Percentiles rank a stretch among this genome's conserved stretches.
Conservation (phyloP, 2,888 invertebrate species). For the Ornithoptera alexandrae region DNA sequence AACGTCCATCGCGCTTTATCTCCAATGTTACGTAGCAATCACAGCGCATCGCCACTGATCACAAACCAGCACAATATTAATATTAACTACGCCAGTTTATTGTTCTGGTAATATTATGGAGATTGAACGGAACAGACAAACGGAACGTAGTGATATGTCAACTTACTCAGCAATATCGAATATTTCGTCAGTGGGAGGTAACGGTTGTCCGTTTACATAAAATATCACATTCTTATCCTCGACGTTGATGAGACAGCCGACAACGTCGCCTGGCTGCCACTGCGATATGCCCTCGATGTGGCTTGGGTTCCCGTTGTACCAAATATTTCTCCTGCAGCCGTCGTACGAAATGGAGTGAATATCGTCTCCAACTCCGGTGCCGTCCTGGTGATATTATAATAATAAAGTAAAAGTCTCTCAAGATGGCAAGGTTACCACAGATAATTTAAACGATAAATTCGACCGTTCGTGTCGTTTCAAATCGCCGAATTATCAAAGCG, state of each 20-base stretch:
- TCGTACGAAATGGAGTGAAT: constrained; percentile 94
- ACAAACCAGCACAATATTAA: neutral
- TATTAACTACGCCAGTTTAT: neutral
- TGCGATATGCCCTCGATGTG: constrained; percentile 78
- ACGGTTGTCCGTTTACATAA: constrained; percentile 87
- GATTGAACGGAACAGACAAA: neutral
- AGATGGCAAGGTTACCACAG: neutral
- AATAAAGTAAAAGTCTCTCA: neutral
- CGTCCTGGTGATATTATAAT: constrained; percentile 82
- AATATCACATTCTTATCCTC: constrained; percentile 86
- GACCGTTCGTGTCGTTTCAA: neutral
- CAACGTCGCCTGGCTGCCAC: constrained; percentile 91
- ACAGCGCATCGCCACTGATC: neutral
- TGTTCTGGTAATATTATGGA: neutral
- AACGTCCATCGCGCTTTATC: no score
- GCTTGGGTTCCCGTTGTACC: constrained; percentile 90
- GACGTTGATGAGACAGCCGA: constrained; percentile 92
- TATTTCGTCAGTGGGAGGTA: constrained; percentile 85
- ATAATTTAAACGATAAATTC: neutral
- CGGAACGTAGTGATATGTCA: neutral
- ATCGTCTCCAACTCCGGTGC: constrained; percentile 97
- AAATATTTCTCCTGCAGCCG: constrained; percentile 93
- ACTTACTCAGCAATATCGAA: constrained; percentile 87
- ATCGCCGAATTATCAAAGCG: neutral
- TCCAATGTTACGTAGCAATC: neutral